Evolutionary conservation across 2,113 vertebrate genomes (phyloP).

Genomic region (Bombycilla garrulus): DNA sequence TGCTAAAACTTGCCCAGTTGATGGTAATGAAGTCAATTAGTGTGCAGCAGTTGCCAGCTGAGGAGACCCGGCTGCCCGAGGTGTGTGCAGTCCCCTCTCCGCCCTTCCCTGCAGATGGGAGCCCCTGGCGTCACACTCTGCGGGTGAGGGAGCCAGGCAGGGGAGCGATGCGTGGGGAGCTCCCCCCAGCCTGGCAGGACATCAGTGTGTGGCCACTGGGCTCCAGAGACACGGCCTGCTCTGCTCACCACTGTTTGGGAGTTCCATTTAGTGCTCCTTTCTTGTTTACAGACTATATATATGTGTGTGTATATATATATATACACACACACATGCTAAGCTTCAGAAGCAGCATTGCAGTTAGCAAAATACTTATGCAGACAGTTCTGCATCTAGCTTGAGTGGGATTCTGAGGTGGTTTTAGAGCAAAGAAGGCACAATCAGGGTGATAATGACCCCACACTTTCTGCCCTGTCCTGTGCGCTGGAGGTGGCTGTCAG

Average conservation of each 20-base stretch:
- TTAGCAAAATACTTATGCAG: neutral
- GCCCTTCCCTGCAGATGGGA: neutral
- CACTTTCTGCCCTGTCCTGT: neutral
- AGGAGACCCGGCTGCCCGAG: neutral
- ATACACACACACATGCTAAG: neutral
- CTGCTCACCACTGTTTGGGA: neutral
- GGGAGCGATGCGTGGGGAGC: neutral
- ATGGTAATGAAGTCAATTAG: neutral
- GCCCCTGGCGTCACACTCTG: rapidly evolving
- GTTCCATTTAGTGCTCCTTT: neutral
- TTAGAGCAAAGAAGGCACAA: neutral
- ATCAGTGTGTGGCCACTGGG: rapidly evolving
- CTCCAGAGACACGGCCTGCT: neutral
- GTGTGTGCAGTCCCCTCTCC: neutral
- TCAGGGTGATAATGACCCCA: neutral
- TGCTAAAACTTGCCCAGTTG: neutral
- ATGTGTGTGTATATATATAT: neutral
- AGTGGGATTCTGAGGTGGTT: neutral
- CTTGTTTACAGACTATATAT: neutral
- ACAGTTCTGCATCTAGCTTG: neutral
- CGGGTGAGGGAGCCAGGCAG: neutral
- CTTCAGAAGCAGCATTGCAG: neutral
- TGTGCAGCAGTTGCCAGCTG: neutral
- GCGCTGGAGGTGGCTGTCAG: rapidly evolving
- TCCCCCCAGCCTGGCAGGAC: neutral